These are phyloP conservation scores for Pachyramphus minor DNA, from an alignment of 2,113 vertebrate species.

Conservation along the genomic window DNA sequence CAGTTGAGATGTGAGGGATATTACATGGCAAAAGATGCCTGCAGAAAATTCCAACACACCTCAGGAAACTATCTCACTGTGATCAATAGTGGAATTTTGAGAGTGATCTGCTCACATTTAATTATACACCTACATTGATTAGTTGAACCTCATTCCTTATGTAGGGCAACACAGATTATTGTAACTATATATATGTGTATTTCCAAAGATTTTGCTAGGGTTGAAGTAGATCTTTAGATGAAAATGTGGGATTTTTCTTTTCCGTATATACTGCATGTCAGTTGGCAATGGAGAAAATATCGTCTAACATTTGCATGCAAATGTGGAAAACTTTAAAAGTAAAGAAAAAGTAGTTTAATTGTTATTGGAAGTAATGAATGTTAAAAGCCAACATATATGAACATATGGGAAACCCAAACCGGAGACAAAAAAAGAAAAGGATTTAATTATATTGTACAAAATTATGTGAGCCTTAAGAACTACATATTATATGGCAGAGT, in stretches of 20 bases:
- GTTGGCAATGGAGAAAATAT: not conserved
- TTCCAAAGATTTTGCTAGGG: not conserved
- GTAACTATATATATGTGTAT: not conserved
- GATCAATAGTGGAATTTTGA: not conserved
- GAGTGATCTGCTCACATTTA: not conserved
- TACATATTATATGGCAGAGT: not conserved
- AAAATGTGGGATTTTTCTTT: not conserved
- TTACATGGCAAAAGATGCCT: not conserved
- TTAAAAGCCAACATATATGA: not conserved
- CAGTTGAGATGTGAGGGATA: not conserved
- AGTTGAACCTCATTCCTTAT: not conserved
- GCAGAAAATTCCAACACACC: not conserved
- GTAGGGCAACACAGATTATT: not conserved
- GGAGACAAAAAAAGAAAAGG: not conserved
- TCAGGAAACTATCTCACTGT: not conserved
- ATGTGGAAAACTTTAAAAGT: not conserved
- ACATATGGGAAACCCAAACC: not conserved
- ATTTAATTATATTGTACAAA: not conserved
- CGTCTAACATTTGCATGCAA: not conserved
- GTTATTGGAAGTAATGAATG: not conserved
- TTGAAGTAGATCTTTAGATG: not conserved
- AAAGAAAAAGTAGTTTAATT: not conserved
- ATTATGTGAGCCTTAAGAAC: not conserved
- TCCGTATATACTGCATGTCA: not conserved
- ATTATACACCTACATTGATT: not conserved